Percentiles rank a stretch among this genome's conserved stretches.
Evolutionary conservation across 2,113 vertebrate species (phyloP).

Genomic region (Agapornis roseicollis): DNA sequence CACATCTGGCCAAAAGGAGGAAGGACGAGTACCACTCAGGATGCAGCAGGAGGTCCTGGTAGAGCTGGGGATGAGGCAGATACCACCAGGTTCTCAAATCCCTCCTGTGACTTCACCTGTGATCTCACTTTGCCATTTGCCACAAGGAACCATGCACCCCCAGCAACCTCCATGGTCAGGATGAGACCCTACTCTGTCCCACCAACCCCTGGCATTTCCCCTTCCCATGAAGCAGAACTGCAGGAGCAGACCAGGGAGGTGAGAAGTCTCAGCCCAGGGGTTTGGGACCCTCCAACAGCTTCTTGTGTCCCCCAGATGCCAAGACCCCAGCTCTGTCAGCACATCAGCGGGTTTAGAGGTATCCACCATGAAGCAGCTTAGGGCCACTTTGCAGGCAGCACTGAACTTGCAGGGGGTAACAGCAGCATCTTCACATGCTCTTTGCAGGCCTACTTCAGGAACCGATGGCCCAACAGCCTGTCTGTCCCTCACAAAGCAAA

Average conservation of each 20-base stretch:
- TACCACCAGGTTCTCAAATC: neutral
- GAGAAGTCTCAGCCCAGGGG: neutral
- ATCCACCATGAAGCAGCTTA: neutral
- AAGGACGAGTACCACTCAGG: neutral
- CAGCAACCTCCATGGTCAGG: neutral
- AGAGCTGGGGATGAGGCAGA: neutral
- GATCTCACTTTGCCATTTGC: neutral
- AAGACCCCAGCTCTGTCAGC: neutral
- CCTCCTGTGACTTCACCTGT: neutral
- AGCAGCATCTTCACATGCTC: neutral
- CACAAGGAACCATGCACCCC: accelerated
- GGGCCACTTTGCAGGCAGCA: neutral
- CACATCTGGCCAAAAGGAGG: neutral
- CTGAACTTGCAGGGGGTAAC: neutral
- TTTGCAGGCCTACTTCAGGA: neutral
- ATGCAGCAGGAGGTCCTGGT: neutral
- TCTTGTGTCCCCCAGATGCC: neutral
- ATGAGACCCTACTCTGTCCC: neutral
- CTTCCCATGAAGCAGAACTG: neutral
- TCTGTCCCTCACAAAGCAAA: neutral
- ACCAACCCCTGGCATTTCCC: neutral
- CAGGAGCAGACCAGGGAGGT: neutral
- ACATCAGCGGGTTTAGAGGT: neutral
- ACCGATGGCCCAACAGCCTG: neutral
- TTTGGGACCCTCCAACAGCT: neutral